Percentiles rank a stretch among this genome's conserved stretches.
These are phyloP conservation scores for Lycophotia porphyrea DNA, from an alignment of 2,888 invertebrate species.

Conservation along the genomic window DNA sequence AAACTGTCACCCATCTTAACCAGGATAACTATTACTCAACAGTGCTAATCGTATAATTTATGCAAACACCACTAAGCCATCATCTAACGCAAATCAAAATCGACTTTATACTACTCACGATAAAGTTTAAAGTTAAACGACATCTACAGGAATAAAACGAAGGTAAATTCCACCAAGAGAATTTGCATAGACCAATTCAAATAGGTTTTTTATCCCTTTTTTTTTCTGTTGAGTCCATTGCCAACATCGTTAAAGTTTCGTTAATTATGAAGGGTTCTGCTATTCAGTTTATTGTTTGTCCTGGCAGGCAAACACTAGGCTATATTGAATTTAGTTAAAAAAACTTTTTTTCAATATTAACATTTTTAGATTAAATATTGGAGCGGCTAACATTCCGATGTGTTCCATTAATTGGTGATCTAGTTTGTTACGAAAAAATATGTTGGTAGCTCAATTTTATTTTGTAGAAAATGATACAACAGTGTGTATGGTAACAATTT, in stretches of 20 bases:
- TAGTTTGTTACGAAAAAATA: constrained; percentile 23
- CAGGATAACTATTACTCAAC: constrained; percentile 66
- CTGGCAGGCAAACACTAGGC: constrained; percentile 50
- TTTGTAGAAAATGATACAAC: constrained; percentile 21
- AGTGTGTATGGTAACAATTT: not conserved
- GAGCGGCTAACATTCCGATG: not conserved
- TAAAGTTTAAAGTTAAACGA: constrained; percentile 49
- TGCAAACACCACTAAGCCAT: constrained; percentile 45
- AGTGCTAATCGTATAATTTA: constrained; percentile 62
- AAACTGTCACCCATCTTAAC: constrained; percentile 55
- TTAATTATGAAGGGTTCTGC: constrained; percentile 74
- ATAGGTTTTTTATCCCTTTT: constrained; percentile 50
- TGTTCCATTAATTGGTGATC: constrained; percentile 27
- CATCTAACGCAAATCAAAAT: constrained; percentile 20
- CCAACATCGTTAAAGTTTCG: constrained; percentile 79
- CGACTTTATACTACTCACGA: constrained; percentile 15
- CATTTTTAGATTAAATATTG: constrained; percentile 18
- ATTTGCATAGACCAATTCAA: constrained; percentile 68
- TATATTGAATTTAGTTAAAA: constrained; percentile 41
- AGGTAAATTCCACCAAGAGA: constrained; percentile 54
- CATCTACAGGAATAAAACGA: constrained; percentile 16
- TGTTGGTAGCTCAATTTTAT: constrained; percentile 28
- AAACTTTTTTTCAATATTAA: constrained; percentile 12
- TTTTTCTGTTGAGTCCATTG: constrained; percentile 67
- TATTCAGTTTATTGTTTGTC: constrained; percentile 67